Evolutionary conservation across 2,888 invertebrate genomes (phyloP).

Genomic region (Tetheella fluctuosa): DNA sequence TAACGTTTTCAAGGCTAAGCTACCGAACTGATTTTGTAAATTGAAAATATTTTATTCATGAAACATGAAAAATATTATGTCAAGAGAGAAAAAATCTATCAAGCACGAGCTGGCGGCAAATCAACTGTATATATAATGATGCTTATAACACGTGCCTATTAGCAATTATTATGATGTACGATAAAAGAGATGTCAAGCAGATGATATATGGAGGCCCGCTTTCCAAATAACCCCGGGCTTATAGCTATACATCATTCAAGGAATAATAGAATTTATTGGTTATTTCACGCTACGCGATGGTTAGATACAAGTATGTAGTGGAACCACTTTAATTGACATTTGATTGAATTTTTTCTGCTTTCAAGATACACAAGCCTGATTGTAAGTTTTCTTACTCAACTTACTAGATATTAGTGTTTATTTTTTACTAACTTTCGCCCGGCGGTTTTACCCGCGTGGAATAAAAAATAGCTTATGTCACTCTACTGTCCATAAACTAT

Average conservation of each 20-base stretch:
- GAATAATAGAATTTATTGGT: slow-evolving; percentile 32
- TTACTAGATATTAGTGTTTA: too few species aligned
- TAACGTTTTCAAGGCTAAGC: too few species aligned
- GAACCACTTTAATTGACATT: slow-evolving; percentile 10
- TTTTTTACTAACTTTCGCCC: too few species aligned
- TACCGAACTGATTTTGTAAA: too few species aligned
- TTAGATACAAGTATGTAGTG: slow-evolving; percentile 17
- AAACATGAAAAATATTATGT: neutral
- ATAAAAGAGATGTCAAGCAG: slow-evolving; percentile 25
- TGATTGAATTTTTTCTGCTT: neutral
- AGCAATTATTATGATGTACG: slow-evolving; percentile 5
- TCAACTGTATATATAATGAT: neutral
- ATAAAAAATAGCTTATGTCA: too few species aligned
- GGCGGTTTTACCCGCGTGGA: too few species aligned
- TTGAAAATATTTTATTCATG: too few species aligned
- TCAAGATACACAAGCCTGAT: neutral
- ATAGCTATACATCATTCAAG: slow-evolving; percentile 36
- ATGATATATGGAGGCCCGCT: slow-evolving; percentile 35
- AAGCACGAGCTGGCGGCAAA: neutral
- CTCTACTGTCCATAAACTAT: too few species aligned
- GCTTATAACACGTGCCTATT: neutral
- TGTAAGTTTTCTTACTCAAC: too few species aligned
- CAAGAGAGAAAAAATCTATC: neutral
- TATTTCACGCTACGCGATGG: slow-evolving; percentile 23
- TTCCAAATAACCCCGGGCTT: slow-evolving; percentile 36